Evolutionary conservation across 2,113 vertebrate species (phyloP).

Genomic region (Halcyon senegalensis): DNA sequence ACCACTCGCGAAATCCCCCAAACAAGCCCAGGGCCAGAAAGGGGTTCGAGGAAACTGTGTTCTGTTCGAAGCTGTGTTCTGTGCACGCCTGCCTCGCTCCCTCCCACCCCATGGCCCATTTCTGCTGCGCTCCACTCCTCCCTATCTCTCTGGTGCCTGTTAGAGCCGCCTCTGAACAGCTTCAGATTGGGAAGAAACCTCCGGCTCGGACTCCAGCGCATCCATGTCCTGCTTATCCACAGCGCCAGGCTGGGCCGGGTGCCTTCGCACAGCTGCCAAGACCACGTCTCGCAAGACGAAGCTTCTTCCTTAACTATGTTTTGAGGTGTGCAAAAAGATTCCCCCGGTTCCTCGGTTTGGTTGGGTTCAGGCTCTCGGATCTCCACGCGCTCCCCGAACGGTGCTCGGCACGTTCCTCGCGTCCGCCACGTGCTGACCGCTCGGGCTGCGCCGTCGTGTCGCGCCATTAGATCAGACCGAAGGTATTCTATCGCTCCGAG

Average conservation of each 20-base stretch:
- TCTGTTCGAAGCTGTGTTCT: accelerated
- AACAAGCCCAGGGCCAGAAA: neutral
- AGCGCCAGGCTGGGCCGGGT: neutral
- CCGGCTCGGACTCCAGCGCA: neutral
- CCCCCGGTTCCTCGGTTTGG: accelerated
- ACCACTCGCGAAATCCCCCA: neutral
- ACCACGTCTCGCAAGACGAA: accelerated
- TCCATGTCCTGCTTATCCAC: accelerated
- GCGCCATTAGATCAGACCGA: accelerated
- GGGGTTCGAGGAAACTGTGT: neutral
- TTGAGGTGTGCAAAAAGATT: accelerated
- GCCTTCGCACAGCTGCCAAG: accelerated
- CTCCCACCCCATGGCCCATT: accelerated
- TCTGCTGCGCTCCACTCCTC: neutral
- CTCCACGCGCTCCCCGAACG: accelerated
- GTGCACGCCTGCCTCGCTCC: neutral
- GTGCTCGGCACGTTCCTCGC: accelerated
- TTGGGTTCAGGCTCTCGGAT: accelerated
- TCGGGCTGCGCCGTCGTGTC: accelerated
- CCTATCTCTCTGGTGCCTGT: accelerated
- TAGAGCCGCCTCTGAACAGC: accelerated
- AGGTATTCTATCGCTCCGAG: neutral
- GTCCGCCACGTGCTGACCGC: neutral
- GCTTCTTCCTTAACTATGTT: accelerated
- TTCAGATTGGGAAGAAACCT: accelerated